A percentile compares a stretch with the other conserved stretches of the same genome.
phyloP scores from a whole-genome alignment of 30 jellyfish, hydroid and myxozoan species.

The Nemopilema nomurai region DNA sequence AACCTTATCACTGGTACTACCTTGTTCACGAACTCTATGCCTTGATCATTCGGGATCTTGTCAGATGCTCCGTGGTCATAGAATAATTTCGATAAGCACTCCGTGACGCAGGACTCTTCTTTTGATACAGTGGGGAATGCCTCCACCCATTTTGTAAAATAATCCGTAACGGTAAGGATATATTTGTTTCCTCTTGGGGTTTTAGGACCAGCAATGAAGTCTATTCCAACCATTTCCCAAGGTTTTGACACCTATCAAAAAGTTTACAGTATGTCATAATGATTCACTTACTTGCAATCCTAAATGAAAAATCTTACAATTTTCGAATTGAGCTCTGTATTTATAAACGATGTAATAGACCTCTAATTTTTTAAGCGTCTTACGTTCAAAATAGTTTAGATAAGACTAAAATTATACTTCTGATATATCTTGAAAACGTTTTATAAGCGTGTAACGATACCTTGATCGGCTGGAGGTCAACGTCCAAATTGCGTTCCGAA shows the following conservation, averaged over 20 bases:
- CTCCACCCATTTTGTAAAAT: conserved; percentile 53
- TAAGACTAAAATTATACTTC: no score
- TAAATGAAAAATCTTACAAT: not conserved
- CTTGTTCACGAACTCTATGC: conserved; percentile 63
- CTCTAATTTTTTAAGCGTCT: no score
- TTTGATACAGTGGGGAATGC: conserved; percentile 44
- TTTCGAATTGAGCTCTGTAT: not conserved
- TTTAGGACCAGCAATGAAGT: not conserved
- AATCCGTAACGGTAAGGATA: conserved; percentile 35
- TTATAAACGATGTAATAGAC: not conserved
- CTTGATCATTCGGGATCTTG: conserved; percentile 55
- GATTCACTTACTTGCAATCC: not conserved
- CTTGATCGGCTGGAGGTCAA: no score
- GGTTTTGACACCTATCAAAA: conserved; percentile 25
- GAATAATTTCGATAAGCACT: conserved; percentile 44
- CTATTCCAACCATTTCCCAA: conserved; percentile 7
- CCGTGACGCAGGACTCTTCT: conserved; percentile 52
- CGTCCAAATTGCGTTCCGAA: no score
- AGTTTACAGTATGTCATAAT: not conserved
- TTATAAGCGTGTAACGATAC: no score
- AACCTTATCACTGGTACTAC: not conserved
- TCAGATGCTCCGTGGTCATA: conserved; percentile 65
- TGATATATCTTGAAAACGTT: no score
- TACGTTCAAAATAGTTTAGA: no score
- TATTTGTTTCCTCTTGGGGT: conserved; percentile 20